Evolutionary conservation across 2,888 invertebrate genomes (phyloP).

Genomic region (Hololepta plana): DNA sequence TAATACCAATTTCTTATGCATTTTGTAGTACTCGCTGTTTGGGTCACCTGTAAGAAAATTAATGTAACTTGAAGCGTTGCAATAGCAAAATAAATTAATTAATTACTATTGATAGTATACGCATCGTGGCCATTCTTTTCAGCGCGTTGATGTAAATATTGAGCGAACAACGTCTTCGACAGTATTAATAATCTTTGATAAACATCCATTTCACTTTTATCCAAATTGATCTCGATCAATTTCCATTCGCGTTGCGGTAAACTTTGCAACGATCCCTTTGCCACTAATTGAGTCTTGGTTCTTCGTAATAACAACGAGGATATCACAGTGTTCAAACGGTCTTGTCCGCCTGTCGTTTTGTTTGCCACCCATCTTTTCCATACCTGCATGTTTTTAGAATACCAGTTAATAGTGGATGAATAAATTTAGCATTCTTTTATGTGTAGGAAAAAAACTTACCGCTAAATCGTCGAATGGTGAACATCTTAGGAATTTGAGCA

Average conservation of each 20-base stretch:
- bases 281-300: slow-evolving; percentile 65
- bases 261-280: slow-evolving; percentile 37
- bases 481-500: slow-evolving; percentile 68
- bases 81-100: slow-evolving; percentile 1
- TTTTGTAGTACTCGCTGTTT: slow-evolving; percentile 35
- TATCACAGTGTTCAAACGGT: slow-evolving; percentile 69
- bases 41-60: slow-evolving; percentile 10
- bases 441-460: slow-evolving; percentile 29
- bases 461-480: slow-evolving; percentile 75
- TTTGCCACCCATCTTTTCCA: slow-evolving; percentile 91
- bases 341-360: slow-evolving; percentile 57
- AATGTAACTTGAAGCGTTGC: slow-evolving; percentile 3
- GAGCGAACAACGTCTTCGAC: slow-evolving; percentile 56
- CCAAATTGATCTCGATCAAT: slow-evolving; percentile 40
- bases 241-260: slow-evolving; percentile 44
- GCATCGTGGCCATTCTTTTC: slow-evolving; percentile 33
- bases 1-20: slow-evolving; percentile 43
- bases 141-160: slow-evolving; percentile 57
- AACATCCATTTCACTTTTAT: slow-evolving; percentile 51
- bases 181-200: slow-evolving; percentile 60
- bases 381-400: slow-evolving; percentile 32
- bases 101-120: slow-evolving; percentile 5
- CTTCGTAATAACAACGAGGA: slow-evolving; percentile 72
- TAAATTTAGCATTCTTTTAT: no score
- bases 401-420: no score